Conservation (phyloP, 1,140 invertebrate genomes). For the Drosophila paulistorum region DNA sequence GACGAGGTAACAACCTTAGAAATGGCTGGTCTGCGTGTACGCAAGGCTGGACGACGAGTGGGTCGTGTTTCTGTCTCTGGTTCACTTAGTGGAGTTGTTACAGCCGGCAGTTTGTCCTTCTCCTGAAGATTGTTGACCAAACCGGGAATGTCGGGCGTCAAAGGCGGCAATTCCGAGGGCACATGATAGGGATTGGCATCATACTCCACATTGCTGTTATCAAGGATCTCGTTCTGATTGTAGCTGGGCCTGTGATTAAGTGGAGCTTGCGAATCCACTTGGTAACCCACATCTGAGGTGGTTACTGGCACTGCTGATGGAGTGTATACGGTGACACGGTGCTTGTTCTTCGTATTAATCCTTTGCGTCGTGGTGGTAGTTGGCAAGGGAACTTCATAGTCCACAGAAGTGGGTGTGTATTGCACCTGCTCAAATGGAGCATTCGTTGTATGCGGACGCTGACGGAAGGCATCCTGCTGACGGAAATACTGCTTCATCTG, state of each 20-base stretch:
- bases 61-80: constrained; percentile 82
- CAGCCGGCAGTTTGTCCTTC: constrained; percentile 66
- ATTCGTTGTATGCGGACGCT: constrained; percentile 69
- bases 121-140: constrained; percentile 86
- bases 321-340: constrained; percentile 66
- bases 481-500: constrained; percentile 82
- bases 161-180: constrained; percentile 83
- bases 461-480: constrained; percentile 79
- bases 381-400: constrained; percentile 50
- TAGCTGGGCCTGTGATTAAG: constrained; percentile 69
- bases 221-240: constrained; percentile 73
- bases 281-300: constrained; percentile 66
- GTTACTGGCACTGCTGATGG: constrained; percentile 59
- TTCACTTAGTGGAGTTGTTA: constrained; percentile 57
- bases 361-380: constrained; percentile 55
- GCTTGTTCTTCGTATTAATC: constrained; percentile 48
- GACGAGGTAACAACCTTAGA: constrained; percentile 72
- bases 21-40: constrained; percentile 67
- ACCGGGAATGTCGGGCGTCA: constrained; percentile 85
- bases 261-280: constrained; percentile 55
- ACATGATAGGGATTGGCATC: constrained; percentile 80
- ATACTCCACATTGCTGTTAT: constrained; percentile 73
- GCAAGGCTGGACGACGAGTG: constrained; percentile 73
- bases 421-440: constrained; percentile 72
- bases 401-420: constrained; percentile 61